phyloP scores from a whole-genome alignment of 2,113 vertebrate species.

The Lota lota region DNA sequence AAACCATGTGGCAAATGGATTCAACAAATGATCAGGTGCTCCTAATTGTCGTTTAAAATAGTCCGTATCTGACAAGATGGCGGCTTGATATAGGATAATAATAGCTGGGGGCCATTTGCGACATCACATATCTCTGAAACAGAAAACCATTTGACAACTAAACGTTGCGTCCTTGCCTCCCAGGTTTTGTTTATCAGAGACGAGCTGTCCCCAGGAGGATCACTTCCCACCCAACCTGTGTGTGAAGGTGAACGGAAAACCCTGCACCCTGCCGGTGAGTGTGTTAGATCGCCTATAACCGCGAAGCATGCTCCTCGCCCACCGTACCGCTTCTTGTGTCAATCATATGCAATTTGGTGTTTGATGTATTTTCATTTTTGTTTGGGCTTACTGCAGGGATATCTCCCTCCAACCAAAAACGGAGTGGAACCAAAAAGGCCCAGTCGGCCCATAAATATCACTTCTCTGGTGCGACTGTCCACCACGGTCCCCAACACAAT shows the following conservation, averaged over 20 bases:
- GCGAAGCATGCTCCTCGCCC: neutral
- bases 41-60: no score
- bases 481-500: constrained; percentile 98
- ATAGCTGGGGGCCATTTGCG: no score
- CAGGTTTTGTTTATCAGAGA: constrained; percentile 99
- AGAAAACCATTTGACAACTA: no score
- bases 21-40: no score
- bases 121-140: no score
- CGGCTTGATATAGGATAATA: no score
- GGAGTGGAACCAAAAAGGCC: constrained; percentile 99
- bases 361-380: neutral
- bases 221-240: constrained; percentile 98
- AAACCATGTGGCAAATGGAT: no score
- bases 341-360: no score
- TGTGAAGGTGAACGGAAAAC: constrained; percentile 97
- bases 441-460: constrained; percentile 98
- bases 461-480: constrained; percentile 92
- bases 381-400: constrained; percentile 75
- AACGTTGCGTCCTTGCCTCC: constrained; percentile 37
- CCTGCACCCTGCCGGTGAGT: constrained; percentile 98
- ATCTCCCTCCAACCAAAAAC: constrained; percentile 99
- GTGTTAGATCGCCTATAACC: neutral
- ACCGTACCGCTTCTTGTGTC: no score
- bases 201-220: constrained; percentile 99
- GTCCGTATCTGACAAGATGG: no score